These are phyloP conservation scores for Forficula auricularia DNA, from an alignment of 1,140 invertebrate genomes.

Conservation along the genomic window DNA sequence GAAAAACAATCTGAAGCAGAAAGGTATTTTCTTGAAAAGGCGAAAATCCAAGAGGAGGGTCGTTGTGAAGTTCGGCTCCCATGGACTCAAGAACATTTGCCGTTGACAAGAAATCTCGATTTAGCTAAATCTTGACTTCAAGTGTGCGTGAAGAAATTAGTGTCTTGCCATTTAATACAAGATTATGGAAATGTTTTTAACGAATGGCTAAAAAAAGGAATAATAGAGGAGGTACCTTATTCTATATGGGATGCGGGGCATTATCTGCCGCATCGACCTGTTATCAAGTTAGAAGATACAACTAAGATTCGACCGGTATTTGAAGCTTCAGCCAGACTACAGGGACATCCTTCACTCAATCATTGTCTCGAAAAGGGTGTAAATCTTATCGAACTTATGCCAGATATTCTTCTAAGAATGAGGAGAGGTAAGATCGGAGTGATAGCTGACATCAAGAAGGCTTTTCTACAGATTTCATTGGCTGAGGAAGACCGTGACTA, in stretches of 20 bases:
- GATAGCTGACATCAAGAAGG: slow-evolving; percentile 25
- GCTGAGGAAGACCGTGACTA: slow-evolving; percentile 17
- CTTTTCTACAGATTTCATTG: slow-evolving; percentile 24
- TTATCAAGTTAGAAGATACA: slow-evolving; percentile 19
- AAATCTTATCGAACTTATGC: slow-evolving; percentile 25
- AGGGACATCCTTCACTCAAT: slow-evolving; percentile 20
- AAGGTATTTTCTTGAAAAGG: slow-evolving; percentile 18
- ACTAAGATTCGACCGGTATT: slow-evolving; percentile 17
- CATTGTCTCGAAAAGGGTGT: slow-evolving; percentile 23
- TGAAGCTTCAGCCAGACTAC: slow-evolving; percentile 13
- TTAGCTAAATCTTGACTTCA: slow-evolving; percentile 13
- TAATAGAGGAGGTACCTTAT: slow-evolving; percentile 19
- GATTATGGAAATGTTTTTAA: slow-evolving; percentile 20
- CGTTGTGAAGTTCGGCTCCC: slow-evolving; percentile 19
- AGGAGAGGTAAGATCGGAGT: slow-evolving; percentile 20
- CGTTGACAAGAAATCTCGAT: slow-evolving; percentile 13
- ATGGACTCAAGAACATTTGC: slow-evolving; percentile 17
- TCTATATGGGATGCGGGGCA: slow-evolving; percentile 11
- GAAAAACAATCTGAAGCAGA: slow-evolving; percentile 15
- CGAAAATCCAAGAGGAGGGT: slow-evolving; percentile 14
- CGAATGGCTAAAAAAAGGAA: slow-evolving; percentile 16
- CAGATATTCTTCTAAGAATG: slow-evolving; percentile 22
- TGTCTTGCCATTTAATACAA: slow-evolving; percentile 13
- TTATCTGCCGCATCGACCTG: slow-evolving; percentile 21
- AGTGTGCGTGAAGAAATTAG: slow-evolving; percentile 13